Evolutionary conservation across 2,888 invertebrate genomes (phyloP).

Genomic region (Aphodius sticticus): DNA sequence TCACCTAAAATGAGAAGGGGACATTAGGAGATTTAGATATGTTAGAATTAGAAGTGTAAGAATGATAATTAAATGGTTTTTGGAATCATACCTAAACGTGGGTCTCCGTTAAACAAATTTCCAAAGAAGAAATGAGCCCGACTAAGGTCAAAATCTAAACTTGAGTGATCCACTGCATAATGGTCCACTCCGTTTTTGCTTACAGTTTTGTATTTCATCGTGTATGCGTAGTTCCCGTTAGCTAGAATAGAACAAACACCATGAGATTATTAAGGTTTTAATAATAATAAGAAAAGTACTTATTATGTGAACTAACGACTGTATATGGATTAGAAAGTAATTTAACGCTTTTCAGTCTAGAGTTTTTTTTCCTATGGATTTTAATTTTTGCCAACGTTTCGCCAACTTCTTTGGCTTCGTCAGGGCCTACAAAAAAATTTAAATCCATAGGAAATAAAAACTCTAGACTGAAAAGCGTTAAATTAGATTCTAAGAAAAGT

Average conservation of each 20-base stretch:
- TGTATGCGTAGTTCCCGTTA: not conserved
- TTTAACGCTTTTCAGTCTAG: no score
- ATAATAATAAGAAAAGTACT: no score
- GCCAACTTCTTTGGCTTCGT: no score
- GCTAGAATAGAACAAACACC: conserved; percentile 6
- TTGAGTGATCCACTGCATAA: conserved; percentile 9
- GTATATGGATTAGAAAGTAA: no score
- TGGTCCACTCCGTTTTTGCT: conserved; percentile 15
- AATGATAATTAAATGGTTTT: not conserved
- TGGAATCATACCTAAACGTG: conserved; percentile 42
- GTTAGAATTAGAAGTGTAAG: not conserved
- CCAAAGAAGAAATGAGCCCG: conserved; percentile 41
- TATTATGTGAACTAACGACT: no score
- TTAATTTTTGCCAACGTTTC: no score
- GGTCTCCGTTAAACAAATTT: conserved; percentile 45
- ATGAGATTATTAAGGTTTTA: no score
- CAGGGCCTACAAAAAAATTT: no score
- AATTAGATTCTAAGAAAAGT: no score
- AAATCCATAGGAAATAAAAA: no score
- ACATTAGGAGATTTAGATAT: not conserved
- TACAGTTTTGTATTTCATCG: not conserved
- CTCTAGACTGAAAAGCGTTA: no score
- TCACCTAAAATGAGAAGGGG: conserved; percentile 44
- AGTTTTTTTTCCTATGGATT: no score
- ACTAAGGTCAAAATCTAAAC: conserved; percentile 4